Percentiles rank a stretch among this genome's conserved stretches.
These are phyloP conservation scores for Cephalopachus bancanus DNA, from an alignment of 2,797 vertebrate genomes.

Conservation along the genomic window DNA sequence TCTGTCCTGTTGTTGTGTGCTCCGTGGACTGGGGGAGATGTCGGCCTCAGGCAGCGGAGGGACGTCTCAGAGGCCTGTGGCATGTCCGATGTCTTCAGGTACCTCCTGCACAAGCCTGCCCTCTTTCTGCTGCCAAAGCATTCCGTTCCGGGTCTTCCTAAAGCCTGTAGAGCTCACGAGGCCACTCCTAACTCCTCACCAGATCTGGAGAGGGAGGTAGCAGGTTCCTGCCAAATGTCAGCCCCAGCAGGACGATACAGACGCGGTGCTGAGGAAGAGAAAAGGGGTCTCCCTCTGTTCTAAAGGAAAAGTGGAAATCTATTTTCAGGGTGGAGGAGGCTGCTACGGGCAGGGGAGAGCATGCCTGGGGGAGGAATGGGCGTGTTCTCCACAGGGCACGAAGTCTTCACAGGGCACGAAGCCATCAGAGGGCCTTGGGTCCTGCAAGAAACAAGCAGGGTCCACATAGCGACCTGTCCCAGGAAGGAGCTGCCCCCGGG, in stretches of 20 bases:
- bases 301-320: background rate
- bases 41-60: background rate
- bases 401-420: background rate
- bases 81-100: background rate
- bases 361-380: no score
- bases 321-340: background rate
- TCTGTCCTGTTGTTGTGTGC: background rate
- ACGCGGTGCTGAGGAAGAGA: background rate
- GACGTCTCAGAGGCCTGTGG: background rate
- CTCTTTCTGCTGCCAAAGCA: background rate
- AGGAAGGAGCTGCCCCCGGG: background rate
- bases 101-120: background rate
- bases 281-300: background rate
- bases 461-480: background rate
- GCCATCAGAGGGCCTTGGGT: background rate
- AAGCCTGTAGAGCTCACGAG: background rate
- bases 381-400: no score
- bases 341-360: background rate
- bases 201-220: background rate
- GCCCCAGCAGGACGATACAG: background rate
- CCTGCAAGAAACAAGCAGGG: background rate
- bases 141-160: background rate
- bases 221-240: background rate
- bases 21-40: background rate
- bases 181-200: background rate